Conservation (phyloP, 2,113 vertebrate genomes). For the Struthidea cinerea region DNA sequence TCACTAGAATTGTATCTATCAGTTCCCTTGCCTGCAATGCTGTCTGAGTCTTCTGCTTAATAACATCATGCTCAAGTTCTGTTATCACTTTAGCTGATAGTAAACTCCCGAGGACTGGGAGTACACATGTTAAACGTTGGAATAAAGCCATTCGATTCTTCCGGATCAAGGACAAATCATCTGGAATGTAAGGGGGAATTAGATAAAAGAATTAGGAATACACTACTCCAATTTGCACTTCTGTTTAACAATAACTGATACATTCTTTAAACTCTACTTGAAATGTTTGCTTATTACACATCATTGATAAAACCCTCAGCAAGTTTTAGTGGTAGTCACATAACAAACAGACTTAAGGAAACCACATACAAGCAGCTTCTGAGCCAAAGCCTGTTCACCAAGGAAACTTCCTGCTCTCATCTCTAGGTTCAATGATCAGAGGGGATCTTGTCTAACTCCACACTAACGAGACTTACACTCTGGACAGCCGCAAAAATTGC, state of each 20-base stretch:
- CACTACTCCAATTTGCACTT: background rate
- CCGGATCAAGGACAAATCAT: constrained; percentile 89
- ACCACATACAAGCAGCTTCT: background rate
- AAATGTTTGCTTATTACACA: background rate
- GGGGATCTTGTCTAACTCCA: background rate
- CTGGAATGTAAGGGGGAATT: constrained; percentile 67
- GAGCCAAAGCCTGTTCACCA: background rate
- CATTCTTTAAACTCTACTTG: background rate
- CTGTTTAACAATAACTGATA: background rate
- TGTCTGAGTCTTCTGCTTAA: constrained; percentile 86
- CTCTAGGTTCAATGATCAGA: background rate
- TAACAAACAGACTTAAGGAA: background rate
- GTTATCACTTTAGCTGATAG: constrained; percentile 83
- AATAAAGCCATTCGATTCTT: constrained; percentile 89
- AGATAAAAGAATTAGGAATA: background rate
- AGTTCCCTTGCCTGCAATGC: constrained; percentile 88
- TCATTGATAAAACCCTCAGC: background rate
- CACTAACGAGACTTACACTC: background rate
- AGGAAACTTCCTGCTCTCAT: background rate
- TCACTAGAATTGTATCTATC: constrained; percentile 88
- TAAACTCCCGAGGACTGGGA: constrained; percentile 85
- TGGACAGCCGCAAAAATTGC: background rate
- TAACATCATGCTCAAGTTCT: constrained; percentile 81
- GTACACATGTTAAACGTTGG: constrained; percentile 84
- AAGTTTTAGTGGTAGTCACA: background rate